Evolutionary conservation across 2,797 vertebrate species (phyloP).

Genomic region (Mormyrops attenuatus): DNA sequence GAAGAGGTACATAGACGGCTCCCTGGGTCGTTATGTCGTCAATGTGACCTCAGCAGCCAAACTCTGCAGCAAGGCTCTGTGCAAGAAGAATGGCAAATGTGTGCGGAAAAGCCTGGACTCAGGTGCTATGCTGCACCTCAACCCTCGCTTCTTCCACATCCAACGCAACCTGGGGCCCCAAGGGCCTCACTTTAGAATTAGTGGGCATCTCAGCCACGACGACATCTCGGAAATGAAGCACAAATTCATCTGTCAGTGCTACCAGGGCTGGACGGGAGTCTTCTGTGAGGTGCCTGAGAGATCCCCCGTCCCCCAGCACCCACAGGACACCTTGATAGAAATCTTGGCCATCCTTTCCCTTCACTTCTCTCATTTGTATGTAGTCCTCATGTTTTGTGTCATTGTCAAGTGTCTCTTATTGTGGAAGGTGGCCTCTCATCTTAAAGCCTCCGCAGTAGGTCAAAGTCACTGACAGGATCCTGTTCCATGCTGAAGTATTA

Average conservation of each 20-base stretch:
- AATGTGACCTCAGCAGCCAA: slow-evolving; percentile 84
- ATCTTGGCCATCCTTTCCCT: slow-evolving; percentile 47
- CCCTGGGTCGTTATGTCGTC: slow-evolving; percentile 75
- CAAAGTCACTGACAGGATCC: not conserved
- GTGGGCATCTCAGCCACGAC: slow-evolving; percentile 57
- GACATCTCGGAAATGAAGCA: slow-evolving; percentile 71
- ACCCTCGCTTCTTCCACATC: slow-evolving; percentile 67
- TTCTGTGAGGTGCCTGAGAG: slow-evolving; percentile 73
- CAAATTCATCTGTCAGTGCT: slow-evolving; percentile 82
- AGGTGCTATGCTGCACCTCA: slow-evolving; percentile 70
- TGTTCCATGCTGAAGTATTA: not conserved
- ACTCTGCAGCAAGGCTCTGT: slow-evolving; percentile 80
- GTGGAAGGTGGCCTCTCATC: slow-evolving; percentile 26
- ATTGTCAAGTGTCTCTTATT: slow-evolving; percentile 58
- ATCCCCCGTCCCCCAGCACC: slow-evolving; percentile 13
- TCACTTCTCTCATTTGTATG: slow-evolving; percentile 58
- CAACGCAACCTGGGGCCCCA: slow-evolving; percentile 20
- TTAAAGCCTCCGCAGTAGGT: not conserved
- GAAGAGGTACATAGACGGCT: slow-evolving; percentile 71
- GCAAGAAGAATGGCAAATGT: slow-evolving; percentile 79
- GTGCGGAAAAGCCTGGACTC: slow-evolving; percentile 69
- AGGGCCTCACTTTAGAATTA: slow-evolving; percentile 56
- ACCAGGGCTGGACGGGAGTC: slow-evolving; percentile 76
- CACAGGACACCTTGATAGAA: slow-evolving; percentile 37
- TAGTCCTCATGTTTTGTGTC: slow-evolving; percentile 58